Percentiles rank a stretch among this genome's conserved stretches.
phyloP scores from a whole-genome alignment of 1,140 invertebrate species.

The Trichonephila clavata region DNA sequence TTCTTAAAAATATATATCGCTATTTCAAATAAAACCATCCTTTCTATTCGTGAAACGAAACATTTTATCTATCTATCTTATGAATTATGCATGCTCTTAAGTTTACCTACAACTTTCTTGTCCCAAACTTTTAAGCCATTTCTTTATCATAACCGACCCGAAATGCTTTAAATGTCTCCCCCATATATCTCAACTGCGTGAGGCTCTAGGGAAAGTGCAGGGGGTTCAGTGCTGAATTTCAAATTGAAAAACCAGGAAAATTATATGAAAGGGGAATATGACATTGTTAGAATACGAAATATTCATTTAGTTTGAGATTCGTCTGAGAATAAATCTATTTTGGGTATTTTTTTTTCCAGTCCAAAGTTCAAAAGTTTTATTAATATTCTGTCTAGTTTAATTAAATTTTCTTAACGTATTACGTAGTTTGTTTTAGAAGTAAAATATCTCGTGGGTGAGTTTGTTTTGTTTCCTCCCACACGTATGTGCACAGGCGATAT shows the following conservation, averaged over 20 bases:
- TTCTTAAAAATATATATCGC: conserved; percentile 10
- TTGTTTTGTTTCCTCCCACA: too few species aligned
- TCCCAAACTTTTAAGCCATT: conserved; percentile 46
- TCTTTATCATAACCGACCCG: conserved; percentile 34
- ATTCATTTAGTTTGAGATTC: neutral
- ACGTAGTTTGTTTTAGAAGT: too few species aligned
- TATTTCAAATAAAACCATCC: conserved; percentile 1
- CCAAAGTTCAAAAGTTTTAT: too few species aligned
- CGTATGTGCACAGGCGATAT: too few species aligned
- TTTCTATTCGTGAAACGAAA: conserved; percentile 41
- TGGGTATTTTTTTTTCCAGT: neutral
- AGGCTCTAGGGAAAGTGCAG: neutral
- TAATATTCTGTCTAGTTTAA: too few species aligned
- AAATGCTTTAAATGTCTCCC: conserved; percentile 13
- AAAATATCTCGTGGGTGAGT: too few species aligned
- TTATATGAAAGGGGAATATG: neutral
- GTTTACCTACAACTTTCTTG: conserved; percentile 30
- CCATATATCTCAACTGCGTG: neutral
- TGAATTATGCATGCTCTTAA: conserved; percentile 33
- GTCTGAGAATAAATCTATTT: neutral
- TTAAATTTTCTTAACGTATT: too few species aligned
- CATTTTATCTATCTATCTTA: conserved; percentile 39
- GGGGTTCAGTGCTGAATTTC: neutral
- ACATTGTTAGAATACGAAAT: neutral
- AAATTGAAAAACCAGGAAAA: conserved; percentile 29